Evolutionary conservation across 2,797 vertebrate genomes (phyloP).

Genomic region (Anisognathus igniventris): DNA sequence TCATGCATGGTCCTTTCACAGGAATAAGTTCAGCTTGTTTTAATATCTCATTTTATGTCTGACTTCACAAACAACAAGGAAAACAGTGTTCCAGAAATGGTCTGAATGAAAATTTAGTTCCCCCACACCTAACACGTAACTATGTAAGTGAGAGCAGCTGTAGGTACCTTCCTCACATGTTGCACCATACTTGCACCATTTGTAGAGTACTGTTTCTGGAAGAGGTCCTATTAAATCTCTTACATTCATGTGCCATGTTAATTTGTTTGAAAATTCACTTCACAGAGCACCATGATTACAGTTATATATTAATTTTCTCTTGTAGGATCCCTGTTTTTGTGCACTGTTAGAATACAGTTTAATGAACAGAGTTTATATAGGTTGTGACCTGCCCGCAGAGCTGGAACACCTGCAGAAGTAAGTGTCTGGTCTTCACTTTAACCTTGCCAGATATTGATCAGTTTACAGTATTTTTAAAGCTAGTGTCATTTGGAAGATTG

Average conservation of each 20-base stretch:
- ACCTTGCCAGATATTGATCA: not conserved
- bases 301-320: not conserved
- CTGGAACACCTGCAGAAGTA: constrained; percentile 74
- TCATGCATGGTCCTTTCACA: not conserved
- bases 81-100: not conserved
- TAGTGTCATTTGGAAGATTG: not conserved
- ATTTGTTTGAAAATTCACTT: not conserved
- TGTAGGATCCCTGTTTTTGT: constrained; percentile 88
- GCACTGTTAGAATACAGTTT: constrained; percentile 86
- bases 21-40: not conserved
- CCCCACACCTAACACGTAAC: fast-evolving
- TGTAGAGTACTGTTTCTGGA: not conserved
- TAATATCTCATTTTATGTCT: not conserved
- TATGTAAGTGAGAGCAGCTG: not conserved
- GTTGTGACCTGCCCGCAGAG: constrained; percentile 85
- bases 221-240: not conserved
- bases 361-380: constrained; percentile 82
- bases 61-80: not conserved
- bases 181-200: not conserved
- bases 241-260: not conserved
- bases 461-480: not conserved
- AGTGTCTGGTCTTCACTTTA: constrained; percentile 11
- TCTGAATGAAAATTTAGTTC: not conserved
- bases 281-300: not conserved
- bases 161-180: not conserved